phyloP scores from a whole-genome alignment of 2,888 invertebrate species.

The Papilio gigon region DNA sequence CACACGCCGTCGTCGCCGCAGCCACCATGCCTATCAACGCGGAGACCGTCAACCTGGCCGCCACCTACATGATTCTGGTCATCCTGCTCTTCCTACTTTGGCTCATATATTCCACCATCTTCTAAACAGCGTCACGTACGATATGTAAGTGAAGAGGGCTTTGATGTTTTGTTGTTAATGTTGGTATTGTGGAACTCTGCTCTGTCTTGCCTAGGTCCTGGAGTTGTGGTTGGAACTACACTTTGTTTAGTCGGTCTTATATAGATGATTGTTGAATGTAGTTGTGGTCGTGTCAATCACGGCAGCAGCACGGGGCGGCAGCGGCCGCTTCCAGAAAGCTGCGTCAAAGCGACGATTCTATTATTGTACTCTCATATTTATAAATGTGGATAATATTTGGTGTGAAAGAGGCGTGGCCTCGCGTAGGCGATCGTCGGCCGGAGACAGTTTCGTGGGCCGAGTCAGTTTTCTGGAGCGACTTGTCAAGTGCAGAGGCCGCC shows the following conservation, averaged over 20 bases:
- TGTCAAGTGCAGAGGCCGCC: conserved; percentile 65
- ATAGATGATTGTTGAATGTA: conserved; percentile 18
- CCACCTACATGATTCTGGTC: conserved; percentile 87
- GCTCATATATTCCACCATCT: conserved; percentile 85
- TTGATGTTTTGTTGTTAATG: conserved; percentile 35
- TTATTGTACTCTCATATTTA: conserved; percentile 64
- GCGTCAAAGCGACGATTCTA: conserved; percentile 59
- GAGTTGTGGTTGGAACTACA: neutral
- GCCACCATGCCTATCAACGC: conserved; percentile 79
- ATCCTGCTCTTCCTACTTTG: conserved; percentile 85
- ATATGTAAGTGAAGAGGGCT: conserved; percentile 42
- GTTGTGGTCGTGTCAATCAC: conserved; percentile 38
- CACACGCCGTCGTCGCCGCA: too few species aligned
- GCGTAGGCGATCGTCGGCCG: conserved; percentile 58
- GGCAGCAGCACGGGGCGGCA: conserved; percentile 40
- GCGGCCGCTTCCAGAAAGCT: conserved; percentile 46
- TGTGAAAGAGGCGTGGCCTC: conserved; percentile 59
- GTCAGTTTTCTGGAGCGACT: conserved; percentile 69
- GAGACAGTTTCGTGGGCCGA: conserved; percentile 54
- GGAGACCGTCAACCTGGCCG: conserved; percentile 86
- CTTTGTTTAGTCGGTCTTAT: neutral
- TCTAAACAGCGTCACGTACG: conserved; percentile 53
- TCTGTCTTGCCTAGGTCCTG: neutral
- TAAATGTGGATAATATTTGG: conserved; percentile 62
- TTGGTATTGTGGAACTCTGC: neutral